Evolutionary conservation across 2,888 invertebrate genomes (phyloP), one percentile per base, ranked within the genome.

Genomic region (Diarsia dahlii): DNA sequence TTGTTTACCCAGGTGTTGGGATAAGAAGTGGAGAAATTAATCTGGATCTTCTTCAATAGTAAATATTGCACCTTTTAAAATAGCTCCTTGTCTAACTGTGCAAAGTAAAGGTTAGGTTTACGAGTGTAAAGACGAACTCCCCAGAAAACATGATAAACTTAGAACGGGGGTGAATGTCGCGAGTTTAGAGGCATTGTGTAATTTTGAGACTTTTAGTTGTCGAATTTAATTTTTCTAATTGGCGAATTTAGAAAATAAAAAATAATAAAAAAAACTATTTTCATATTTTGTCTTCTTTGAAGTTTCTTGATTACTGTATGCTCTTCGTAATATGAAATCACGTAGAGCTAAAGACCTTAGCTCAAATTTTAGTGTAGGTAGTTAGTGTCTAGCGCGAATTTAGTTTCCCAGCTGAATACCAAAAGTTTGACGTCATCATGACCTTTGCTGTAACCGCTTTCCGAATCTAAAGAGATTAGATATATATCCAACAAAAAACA

Each of bases 351-450:
- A 46, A 48, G 8, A 34, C 18, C 39, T 50, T 15, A 18, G 39
- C 23, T 50, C 5, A 1, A 39, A 5, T 15, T 39, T 50, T 10
- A n/a, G 28, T 54, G n/a, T 12, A 71, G 10, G 13, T 46, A 23
- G 13, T 45, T 46, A 23, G 13, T 45, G 3, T 28, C 6, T 54
- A 58, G 4, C 45, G 39, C 39, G 39, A 45, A 20, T 45, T 34
- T 48, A 15, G 34, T 13, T 78, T 23, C 13, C 3, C 20, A 52
- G n/a, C 8, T 28, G 18, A 76, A 63, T 56, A 13, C 48, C 18
- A 62, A 71, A 58, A 50, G 0, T 13, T 39, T 28, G 39, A 71
- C 39, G 62, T 80, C 52, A 71, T 45, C 18, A 15, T 28, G 80
- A 71, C 48, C 79, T 76, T 20, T 23, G 46, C 20, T 6, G 60